phyloP scores from a whole-genome alignment of 1,140 invertebrate species.

The Tribolium madens region DNA sequence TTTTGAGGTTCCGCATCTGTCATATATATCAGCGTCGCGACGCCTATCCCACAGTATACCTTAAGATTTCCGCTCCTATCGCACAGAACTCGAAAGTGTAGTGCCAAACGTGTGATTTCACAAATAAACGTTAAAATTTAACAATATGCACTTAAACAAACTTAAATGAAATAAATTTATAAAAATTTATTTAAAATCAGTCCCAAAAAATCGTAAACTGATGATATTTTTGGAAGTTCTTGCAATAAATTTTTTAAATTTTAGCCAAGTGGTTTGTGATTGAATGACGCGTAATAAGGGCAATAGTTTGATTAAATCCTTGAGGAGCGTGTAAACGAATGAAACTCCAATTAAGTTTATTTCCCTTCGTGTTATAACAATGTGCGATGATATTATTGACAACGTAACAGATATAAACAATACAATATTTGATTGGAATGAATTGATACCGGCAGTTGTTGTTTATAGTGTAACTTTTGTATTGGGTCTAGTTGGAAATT shows the following conservation, averaged over 20 bases:
- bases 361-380: slow-evolving; percentile 9
- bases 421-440: slow-evolving; percentile 68
- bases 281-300: background rate
- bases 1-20: slow-evolving; percentile 41
- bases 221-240: background rate
- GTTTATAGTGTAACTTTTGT: slow-evolving; percentile 75
- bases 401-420: slow-evolving; percentile 13
- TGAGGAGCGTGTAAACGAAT: background rate
- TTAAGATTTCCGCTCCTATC: slow-evolving; percentile 33
- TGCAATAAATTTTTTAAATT: background rate
- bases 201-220: background rate
- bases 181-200: background rate
- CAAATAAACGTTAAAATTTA: background rate
- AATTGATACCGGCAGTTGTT: slow-evolving; percentile 72
- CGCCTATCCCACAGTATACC: slow-evolving; percentile 40
- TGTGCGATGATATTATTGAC: slow-evolving; percentile 8
- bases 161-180: background rate
- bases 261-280: background rate
- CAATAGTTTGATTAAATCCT: background rate
- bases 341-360: slow-evolving; percentile 9
- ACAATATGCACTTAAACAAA: no score
- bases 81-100: background rate
- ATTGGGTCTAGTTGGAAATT: slow-evolving; percentile 74
- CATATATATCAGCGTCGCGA: slow-evolving; percentile 49
- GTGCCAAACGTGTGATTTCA: background rate